Percentiles rank a stretch among this genome's conserved stretches.
These are phyloP conservation scores for Metalampra italica DNA, from an alignment of 2,888 invertebrate genomes.

Conservation along the genomic window DNA sequence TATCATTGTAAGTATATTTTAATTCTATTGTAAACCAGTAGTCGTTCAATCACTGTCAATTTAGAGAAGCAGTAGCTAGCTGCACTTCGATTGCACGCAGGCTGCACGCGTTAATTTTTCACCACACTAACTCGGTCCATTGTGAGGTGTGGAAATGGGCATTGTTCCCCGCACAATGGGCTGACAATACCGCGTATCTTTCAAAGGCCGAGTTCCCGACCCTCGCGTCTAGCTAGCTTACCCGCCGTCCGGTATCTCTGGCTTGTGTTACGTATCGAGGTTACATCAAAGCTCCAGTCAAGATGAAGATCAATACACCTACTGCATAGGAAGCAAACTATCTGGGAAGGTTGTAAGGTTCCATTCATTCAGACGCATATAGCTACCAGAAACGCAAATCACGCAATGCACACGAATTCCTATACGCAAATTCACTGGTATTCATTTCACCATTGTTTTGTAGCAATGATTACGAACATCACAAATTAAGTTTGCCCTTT, in stretches of 20 bases:
- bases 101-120: constrained; percentile 56
- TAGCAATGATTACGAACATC: too few species aligned
- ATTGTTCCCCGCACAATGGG: constrained; percentile 60
- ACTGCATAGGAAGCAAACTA: not conserved
- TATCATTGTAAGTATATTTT: too few species aligned
- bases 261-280: constrained; percentile 13
- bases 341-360: not conserved
- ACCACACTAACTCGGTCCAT: constrained; percentile 48
- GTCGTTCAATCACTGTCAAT: constrained; percentile 19
- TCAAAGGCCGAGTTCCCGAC: constrained; percentile 49
- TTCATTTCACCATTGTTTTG: too few species aligned
- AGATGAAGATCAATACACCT: not conserved
- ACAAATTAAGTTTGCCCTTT: too few species aligned
- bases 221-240: constrained; percentile 27
- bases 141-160: constrained; percentile 56
- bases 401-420: too few species aligned
- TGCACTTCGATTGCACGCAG: constrained; percentile 35
- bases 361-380: too few species aligned
- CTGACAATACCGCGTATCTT: constrained; percentile 54
- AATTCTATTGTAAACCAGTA: not conserved
- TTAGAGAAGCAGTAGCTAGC: constrained; percentile 21
- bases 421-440: too few species aligned
- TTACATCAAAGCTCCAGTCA: not conserved
- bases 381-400: too few species aligned
- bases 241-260: not conserved